A percentile compares a stretch with the other conserved stretches of the same genome.
phyloP scores from a whole-genome alignment of 2,113 vertebrate species.

The Rhinolophus sinicus region DNA sequence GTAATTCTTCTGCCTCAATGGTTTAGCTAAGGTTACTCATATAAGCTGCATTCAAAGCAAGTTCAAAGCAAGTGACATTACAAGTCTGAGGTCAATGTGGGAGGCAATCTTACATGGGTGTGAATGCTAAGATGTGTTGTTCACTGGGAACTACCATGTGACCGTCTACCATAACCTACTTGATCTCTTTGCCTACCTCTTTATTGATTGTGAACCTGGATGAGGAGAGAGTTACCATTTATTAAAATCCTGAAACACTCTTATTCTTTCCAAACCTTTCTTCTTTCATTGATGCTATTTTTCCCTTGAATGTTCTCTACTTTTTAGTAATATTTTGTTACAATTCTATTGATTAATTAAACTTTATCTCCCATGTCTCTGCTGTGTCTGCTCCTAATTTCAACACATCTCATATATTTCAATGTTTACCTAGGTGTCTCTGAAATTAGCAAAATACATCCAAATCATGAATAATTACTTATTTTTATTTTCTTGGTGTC shows the following conservation, averaged over 20 bases:
- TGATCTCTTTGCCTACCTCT: neutral
- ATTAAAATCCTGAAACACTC: neutral
- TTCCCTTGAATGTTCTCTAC: neutral
- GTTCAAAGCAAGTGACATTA: neutral
- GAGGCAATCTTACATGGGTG: rapidly evolving
- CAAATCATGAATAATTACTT: neutral
- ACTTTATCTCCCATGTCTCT: neutral
- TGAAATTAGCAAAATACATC: neutral
- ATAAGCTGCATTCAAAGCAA: neutral
- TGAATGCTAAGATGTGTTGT: neutral
- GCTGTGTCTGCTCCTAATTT: neutral
- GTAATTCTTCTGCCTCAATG: neutral
- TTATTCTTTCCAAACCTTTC: neutral
- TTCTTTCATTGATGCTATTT: neutral
- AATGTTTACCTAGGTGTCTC: neutral
- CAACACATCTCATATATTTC: neutral
- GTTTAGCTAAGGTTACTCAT: neutral
- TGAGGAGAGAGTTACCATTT: neutral
- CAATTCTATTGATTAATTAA: neutral
- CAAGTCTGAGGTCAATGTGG: neutral
- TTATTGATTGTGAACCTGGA: neutral
- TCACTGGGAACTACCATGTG: neutral
- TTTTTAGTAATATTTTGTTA: neutral
- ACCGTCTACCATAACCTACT: neutral
- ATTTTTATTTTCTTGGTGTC: neutral